Percentiles rank a stretch among this genome's conserved stretches.
These are phyloP conservation scores for Limanda limanda DNA, from an alignment of 2,113 vertebrate genomes.

Conservation along the genomic window DNA sequence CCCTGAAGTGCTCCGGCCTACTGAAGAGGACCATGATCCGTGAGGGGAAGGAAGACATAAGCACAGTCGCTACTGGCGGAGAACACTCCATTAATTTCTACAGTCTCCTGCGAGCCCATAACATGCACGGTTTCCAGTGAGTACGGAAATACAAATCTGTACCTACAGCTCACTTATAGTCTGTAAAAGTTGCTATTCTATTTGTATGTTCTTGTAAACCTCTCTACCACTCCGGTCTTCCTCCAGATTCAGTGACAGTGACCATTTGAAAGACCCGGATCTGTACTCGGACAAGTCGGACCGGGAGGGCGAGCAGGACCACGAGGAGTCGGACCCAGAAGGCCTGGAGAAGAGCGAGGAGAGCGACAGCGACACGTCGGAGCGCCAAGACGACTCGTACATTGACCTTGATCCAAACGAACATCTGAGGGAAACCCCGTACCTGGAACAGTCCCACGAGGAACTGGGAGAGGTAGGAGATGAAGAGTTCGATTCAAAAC, in stretches of 20 bases:
- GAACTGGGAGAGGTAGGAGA: constrained; percentile 93
- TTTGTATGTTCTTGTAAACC: no score
- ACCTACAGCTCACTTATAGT: neutral
- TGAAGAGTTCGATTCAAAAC: neutral
- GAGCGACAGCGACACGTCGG: constrained; percentile 95
- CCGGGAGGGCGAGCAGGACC: constrained; percentile 94
- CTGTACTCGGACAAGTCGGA: constrained; percentile 98
- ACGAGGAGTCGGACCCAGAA: constrained; percentile 95
- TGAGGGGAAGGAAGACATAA: constrained; percentile 95
- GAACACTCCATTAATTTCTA: constrained; percentile 94
- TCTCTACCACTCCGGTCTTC: neutral
- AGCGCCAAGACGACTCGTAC: constrained; percentile 94
- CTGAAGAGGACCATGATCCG: constrained; percentile 98
- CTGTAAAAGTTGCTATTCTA: no score
- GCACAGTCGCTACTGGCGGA: constrained; percentile 77
- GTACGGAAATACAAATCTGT: constrained; percentile 41
- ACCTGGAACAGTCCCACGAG: constrained; percentile 91
- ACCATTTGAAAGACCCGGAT: constrained; percentile 95
- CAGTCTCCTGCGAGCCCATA: constrained; percentile 93
- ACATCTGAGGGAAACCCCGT: constrained; percentile 89
- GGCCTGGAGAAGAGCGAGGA: constrained; percentile 96
- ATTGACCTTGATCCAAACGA: constrained; percentile 90
- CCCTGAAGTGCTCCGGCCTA: constrained; percentile 96
- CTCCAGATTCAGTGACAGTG: constrained; percentile 91
- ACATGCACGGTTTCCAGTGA: constrained; percentile 93